Base-by-base conservation (phyloP, 2,113 vertebrate species). In the Aspidoscelis tigris region DNA sequence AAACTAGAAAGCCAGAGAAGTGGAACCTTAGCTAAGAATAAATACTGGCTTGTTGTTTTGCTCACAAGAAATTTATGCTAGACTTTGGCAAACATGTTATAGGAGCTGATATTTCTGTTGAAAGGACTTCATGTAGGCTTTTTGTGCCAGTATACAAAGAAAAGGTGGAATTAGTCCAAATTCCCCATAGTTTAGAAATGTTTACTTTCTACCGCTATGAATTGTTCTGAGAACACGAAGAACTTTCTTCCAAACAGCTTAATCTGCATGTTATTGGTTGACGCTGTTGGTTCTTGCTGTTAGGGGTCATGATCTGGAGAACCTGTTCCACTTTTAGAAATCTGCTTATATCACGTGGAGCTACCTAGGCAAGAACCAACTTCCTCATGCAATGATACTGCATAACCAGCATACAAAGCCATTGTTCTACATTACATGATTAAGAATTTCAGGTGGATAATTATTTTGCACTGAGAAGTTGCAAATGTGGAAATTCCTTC, bases 81-180 rank as follows among this genome's bases (percentile, higher is more conserved):
- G 83, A 3, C 58, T 90, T 92, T 85, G 12, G 43, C 43, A 84
- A 66, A 65, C 73, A 88, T 90, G 12, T 85, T 78, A 86, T 82
- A 68, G 76, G 21, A 68, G 80, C 86, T 87, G 78, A 89, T 86
- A 65, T 41, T 86, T 55, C 3, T 20, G 41, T 87, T 90, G 76
- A 89, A 93, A 92, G 91, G 61, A 43, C 66, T 65, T 80, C 41
- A 65, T 64, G 33, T 66, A 80, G 26, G 22, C 26, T 39, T 66
- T 78, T 55, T 64, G 72, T 73, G 43, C 55, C 50, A 83, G 64
- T 91, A 87, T 83, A 92, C 92, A 94, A 88, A 94, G 90, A 84
- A 92, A 88, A 93, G 76, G 87, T 94, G 94, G 94, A 94, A 20
- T 10, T 70, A 78, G 83, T 95, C 95, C 95, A 95, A 90, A 90